A percentile compares a stretch with the other conserved stretches of the same genome.
Evolutionary conservation across 2,113 vertebrate species (phyloP).

Genomic region (Campylorhamphus procurvoides): DNA sequence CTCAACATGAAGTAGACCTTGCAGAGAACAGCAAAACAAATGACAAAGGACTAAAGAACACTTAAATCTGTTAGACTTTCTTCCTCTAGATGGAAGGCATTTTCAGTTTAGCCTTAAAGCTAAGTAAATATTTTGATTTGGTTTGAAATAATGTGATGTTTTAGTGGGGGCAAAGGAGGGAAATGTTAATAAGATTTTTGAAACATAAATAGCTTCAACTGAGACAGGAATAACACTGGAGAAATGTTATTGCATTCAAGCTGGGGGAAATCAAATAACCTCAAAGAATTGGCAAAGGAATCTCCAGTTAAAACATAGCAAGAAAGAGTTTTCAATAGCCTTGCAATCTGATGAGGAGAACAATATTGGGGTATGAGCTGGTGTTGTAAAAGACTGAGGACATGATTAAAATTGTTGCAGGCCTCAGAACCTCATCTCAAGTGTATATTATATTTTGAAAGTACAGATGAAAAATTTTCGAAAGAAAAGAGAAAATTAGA

Average conservation of each 20-base stretch:
- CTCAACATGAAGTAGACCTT: neutral
- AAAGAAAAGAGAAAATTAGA: neutral
- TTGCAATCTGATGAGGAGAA: neutral
- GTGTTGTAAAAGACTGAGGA: neutral
- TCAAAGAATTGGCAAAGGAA: neutral
- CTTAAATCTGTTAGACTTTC: neutral
- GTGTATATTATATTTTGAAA: neutral
- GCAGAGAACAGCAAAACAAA: neutral
- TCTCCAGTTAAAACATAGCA: neutral
- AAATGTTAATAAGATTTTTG: neutral
- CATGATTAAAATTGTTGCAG: neutral
- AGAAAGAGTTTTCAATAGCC: neutral
- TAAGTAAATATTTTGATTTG: neutral
- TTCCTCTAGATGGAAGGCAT: neutral
- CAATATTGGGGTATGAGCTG: neutral
- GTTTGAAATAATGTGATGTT: neutral
- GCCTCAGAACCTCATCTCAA: neutral
- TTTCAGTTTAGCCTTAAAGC: neutral
- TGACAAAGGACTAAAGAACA: neutral
- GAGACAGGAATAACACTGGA: neutral
- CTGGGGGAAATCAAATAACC: neutral
- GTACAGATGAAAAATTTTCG: neutral
- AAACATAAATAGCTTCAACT: neutral
- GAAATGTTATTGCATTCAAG: neutral
- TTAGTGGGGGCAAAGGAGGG: neutral